A percentile compares a stretch with the other conserved stretches of the same genome.
Evolutionary conservation across 2,113 vertebrate genomes (phyloP).

Genomic region (Peromyscus californicus): DNA sequence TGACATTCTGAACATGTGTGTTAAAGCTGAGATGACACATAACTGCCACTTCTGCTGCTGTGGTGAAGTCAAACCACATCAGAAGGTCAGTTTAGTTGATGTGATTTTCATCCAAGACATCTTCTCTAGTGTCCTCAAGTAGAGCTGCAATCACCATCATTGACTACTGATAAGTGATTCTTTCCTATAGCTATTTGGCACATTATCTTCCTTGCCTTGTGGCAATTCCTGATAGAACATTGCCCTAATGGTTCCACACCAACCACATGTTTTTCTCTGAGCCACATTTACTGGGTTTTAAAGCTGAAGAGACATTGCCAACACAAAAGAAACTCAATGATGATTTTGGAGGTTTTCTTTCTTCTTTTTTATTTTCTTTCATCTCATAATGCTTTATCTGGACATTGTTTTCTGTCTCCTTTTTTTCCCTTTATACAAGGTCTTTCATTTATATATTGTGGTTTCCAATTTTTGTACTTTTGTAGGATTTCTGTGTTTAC

Average conservation of each 20-base stretch:
- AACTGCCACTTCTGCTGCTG: not conserved
- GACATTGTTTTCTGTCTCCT: not conserved
- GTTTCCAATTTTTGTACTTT: not conserved
- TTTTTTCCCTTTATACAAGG: not conserved
- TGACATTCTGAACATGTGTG: not conserved
- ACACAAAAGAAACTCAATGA: not conserved
- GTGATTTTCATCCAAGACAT: not conserved
- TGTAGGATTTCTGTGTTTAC: not conserved
- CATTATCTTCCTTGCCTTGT: not conserved
- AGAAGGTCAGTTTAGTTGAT: not conserved
- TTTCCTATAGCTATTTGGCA: not conserved
- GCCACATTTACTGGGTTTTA: not conserved
- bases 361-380: not conserved
- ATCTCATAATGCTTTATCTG: not conserved
- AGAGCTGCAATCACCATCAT: not conserved
- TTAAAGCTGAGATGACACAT: no score
- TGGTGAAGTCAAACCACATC: not conserved
- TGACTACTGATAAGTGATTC: not conserved
- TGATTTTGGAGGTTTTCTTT: not conserved
- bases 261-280: not conserved
- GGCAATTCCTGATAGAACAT: not conserved
- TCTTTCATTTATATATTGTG: not conserved
- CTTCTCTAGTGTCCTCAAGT: not conserved
- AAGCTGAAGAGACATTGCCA: not conserved
- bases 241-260: not conserved